Percentiles rank a stretch among this genome's conserved stretches.
phyloP scores from a whole-genome alignment of 1,140 invertebrate species.

The Tetramorium alpestre region DNA sequence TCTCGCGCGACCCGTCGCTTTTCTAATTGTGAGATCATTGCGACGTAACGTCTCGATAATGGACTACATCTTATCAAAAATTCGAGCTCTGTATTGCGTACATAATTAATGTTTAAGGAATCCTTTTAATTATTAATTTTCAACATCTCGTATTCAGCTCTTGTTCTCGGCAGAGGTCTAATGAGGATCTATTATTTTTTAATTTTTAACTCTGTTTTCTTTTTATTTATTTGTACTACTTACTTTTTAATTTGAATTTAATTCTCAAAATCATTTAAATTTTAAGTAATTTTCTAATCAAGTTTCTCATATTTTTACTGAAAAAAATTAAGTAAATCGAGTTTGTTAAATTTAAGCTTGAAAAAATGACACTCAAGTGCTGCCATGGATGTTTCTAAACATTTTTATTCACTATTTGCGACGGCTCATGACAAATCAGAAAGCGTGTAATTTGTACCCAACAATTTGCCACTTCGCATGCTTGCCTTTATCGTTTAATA shows the following conservation, averaged over 20 bases:
- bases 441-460: background rate
- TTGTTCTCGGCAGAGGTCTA: too few species aligned
- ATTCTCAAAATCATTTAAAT: too few species aligned
- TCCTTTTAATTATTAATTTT: too few species aligned
- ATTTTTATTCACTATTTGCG: background rate
- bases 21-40: background rate
- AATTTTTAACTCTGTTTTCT: background rate
- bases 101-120: too few species aligned
- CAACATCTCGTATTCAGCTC: too few species aligned
- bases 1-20: background rate
- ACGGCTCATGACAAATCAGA: background rate
- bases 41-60: background rate
- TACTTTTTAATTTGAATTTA: too few species aligned
- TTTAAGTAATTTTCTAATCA: too few species aligned
- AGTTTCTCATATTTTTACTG: too few species aligned
- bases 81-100: background rate
- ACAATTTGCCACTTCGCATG: background rate
- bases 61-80: background rate
- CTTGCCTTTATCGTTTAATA: constrained; percentile 16
- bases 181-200: too few species aligned
- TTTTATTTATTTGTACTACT: too few species aligned
- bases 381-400: background rate
- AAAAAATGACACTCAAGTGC: too few species aligned
- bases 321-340: background rate
- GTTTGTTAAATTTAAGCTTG: background rate